Evolutionary conservation across 2,888 invertebrate genomes (phyloP), one percentile per base, ranked within the genome.

Genomic region (Eupithecia dodoneata): DNA sequence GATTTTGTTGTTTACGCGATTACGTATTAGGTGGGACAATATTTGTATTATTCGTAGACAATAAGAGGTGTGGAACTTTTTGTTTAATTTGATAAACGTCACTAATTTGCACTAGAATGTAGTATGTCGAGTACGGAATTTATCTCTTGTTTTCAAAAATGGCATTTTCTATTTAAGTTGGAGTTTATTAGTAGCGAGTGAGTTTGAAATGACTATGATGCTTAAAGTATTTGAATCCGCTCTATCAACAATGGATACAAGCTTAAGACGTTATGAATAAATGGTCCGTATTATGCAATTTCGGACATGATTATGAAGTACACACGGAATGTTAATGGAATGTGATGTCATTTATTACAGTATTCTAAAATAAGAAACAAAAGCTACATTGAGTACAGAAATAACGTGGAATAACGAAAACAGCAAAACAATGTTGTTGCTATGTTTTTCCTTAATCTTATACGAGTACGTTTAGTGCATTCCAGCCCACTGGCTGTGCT

Each of bases 1-100:
- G 15, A 75, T 65, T 73, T 76, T 42, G n/a, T 10, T 82, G 84
- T 85, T 81, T 82, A 83, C 81, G 83, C 82, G 81, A 85, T 87
- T 88, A 90, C 91, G 90, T 91, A 87, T 15, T 41, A n/a, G n/a
- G 85, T 83, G 80, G 41, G 88, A 87, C 87, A 92, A 93, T 91
- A 92, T 94, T 93, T 91, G 88, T 79, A 92, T 93, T 91, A 92
- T 94, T 93, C 91, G 88, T 79, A 81, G n/a, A 77, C 81, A 84
- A 82, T 82, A 83, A 88, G 89, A 93, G 92, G 93, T 82, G 93
- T 92, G 93, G 93, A 93, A 93, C 87, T 90, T 94, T 94, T 93
- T 88, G 86, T 88, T 82, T 74, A 63, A 79, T 42, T 74, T 81
- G 66, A 66, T 47, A 76, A 87, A 91, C 93, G 94, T 92, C 92